Evolutionary conservation across 2,888 invertebrate species (phyloP).

Genomic region (Dryomyza anilis): DNA sequence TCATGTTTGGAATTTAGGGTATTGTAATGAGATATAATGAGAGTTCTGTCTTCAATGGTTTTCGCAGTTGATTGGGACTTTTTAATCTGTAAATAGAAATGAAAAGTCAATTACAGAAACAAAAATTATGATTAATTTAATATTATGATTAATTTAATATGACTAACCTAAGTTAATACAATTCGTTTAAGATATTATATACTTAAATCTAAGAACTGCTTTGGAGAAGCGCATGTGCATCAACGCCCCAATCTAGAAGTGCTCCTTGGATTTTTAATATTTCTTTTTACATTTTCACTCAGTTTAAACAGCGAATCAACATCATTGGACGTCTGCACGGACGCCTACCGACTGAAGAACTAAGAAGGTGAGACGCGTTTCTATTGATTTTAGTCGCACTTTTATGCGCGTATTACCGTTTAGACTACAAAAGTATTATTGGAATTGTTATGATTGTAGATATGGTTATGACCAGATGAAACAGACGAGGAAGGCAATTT

Average conservation of each 20-base stretch:
- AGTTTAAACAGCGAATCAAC: conserved; percentile 13
- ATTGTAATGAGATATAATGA: too few species aligned
- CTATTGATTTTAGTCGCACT: conserved; percentile 61
- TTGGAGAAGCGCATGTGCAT: conserved; percentile 50
- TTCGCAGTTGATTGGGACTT: too few species aligned
- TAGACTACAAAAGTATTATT: conserved; percentile 58
- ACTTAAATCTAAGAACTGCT: not conserved
- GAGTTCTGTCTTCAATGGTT: too few species aligned
- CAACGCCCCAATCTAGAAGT: conserved; percentile 39
- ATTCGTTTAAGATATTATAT: too few species aligned
- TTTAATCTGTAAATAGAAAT: too few species aligned
- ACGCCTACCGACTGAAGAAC: not conserved
- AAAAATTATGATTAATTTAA: too few species aligned
- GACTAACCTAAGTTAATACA: too few species aligned
- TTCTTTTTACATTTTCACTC: not conserved
- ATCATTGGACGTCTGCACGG: not conserved
- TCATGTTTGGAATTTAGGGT: too few species aligned
- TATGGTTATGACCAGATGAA: conserved; percentile 43
- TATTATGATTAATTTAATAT: too few species aligned
- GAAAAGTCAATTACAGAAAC: too few species aligned
- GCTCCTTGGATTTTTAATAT: conserved; percentile 6
- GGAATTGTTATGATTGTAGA: conserved; percentile 56
- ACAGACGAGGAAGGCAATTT: not conserved
- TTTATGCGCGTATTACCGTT: conserved; percentile 60
- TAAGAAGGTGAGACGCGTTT: conserved; percentile 32